Evolutionary conservation across 2,888 invertebrate species (phyloP).

Genomic region (Mythimna lalbum): DNA sequence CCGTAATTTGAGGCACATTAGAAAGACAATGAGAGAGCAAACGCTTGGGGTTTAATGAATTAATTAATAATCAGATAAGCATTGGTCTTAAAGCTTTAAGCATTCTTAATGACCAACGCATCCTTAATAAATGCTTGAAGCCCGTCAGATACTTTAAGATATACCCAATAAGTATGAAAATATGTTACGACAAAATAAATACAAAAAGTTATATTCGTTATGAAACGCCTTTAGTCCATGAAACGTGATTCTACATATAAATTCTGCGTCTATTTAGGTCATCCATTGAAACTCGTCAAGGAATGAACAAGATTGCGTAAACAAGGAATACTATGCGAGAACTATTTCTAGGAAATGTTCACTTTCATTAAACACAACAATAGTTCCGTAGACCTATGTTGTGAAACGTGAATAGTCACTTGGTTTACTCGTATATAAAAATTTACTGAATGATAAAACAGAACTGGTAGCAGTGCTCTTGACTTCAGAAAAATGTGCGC

Average conservation of each 20-base stretch:
- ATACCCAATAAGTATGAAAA: not conserved
- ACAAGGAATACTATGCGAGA: slow-evolving; percentile 53
- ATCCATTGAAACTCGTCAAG: slow-evolving; percentile 50
- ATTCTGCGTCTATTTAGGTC: slow-evolving; percentile 53
- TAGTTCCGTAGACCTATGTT: slow-evolving; percentile 51
- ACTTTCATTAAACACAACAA: slow-evolving; percentile 57
- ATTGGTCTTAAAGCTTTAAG: not conserved
- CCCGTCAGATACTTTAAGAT: not conserved
- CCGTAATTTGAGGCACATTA: too few relatives aligned
- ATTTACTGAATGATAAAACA: slow-evolving; percentile 75
- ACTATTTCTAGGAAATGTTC: slow-evolving; percentile 56
- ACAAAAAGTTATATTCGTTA: slow-evolving; percentile 22
- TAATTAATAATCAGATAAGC: not conserved
- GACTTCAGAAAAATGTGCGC: slow-evolving; percentile 76
- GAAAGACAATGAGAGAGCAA: too few relatives aligned
- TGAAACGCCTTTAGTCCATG: slow-evolving; percentile 2
- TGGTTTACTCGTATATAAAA: slow-evolving; percentile 68
- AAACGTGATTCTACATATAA: slow-evolving; percentile 40
- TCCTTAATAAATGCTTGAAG: not conserved
- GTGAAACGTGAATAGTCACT: slow-evolving; percentile 54
- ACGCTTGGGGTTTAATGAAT: too few relatives aligned
- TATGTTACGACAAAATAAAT: slow-evolving; percentile 3
- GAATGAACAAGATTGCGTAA: slow-evolving; percentile 57
- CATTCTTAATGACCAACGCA: too few relatives aligned
- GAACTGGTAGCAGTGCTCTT: slow-evolving; percentile 69